Conservation (phyloP, 2,888 invertebrate genomes). For the Drosophila tanythrix region DNA sequence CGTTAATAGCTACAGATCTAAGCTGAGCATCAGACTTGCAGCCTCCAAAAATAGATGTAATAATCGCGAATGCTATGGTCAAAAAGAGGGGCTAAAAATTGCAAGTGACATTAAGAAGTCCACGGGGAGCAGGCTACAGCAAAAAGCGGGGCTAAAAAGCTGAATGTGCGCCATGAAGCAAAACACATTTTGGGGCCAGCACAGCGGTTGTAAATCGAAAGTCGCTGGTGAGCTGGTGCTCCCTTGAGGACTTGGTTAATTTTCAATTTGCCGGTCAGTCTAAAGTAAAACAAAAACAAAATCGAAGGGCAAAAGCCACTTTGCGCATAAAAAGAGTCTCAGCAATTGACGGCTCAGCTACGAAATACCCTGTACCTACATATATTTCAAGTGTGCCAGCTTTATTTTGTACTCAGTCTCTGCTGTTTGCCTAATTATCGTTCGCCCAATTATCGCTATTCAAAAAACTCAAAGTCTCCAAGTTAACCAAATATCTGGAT, state of each 20-base stretch:
- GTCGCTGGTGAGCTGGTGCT: constrained; percentile 10
- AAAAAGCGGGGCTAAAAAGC: constrained; percentile 22
- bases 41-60: constrained; percentile 18
- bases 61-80: constrained; percentile 22
- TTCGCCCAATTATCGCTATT: not conserved
- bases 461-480: not conserved
- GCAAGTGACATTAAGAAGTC: constrained; percentile 64
- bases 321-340: constrained; percentile 12
- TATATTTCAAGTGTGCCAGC: not conserved
- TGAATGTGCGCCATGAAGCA: constrained; percentile 26
- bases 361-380: not conserved
- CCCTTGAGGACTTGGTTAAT: constrained; percentile 60
- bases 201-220: constrained; percentile 46
- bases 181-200: constrained; percentile 35
- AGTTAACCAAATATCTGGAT: not conserved
- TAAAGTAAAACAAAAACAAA: constrained; percentile 26
- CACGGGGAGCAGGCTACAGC: constrained; percentile 42
- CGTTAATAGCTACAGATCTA: not conserved
- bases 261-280: constrained; percentile 67
- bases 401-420: not conserved
- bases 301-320: constrained; percentile 16
- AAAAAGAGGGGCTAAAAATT: constrained; percentile 39
- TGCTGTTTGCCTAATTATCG: not conserved
- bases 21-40: constrained; percentile 8
- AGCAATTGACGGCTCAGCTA: not conserved